Conservation (phyloP, 2,888 invertebrate species). For the Trissolcus japonicus region DNA sequence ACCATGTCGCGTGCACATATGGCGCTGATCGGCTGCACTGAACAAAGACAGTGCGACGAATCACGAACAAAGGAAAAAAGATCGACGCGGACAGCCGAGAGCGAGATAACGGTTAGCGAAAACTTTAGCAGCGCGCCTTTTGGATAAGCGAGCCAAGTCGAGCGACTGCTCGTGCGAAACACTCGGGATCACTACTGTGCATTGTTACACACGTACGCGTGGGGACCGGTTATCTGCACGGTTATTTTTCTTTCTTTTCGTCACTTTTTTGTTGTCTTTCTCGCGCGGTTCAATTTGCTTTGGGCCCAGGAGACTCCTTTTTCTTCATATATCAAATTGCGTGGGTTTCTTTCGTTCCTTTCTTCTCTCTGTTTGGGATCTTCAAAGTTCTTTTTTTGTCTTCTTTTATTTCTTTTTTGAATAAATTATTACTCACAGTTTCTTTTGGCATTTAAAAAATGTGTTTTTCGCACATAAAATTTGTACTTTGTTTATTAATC, state of each 20-base stretch:
- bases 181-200: conserved; percentile 12
- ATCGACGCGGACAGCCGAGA: conserved; percentile 7
- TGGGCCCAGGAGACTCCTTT: neutral
- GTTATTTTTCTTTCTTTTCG: neutral
- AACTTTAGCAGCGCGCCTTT: conserved; percentile 20
- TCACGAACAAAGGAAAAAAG: conserved; percentile 24
- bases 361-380: no score
- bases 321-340: no score
- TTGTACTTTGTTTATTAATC: no score
- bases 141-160: conserved; percentile 20
- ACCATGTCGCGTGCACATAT: conserved; percentile 68
- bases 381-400: no score
- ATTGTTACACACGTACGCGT: conserved; percentile 1
- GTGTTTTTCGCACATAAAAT: no score
- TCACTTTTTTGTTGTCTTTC: neutral
- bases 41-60: conserved; percentile 16
- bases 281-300: neutral
- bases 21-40: conserved; percentile 29
- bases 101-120: conserved; percentile 28
- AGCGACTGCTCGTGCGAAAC: conserved; percentile 9
- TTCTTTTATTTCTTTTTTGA: no score
- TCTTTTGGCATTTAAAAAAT: no score
- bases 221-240: conserved; percentile 7
- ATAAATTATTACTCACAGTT: no score
- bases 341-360: no score